Evolutionary conservation across 2,113 vertebrate genomes (phyloP).

Genomic region (Mesembrinibis cayennensis): DNA sequence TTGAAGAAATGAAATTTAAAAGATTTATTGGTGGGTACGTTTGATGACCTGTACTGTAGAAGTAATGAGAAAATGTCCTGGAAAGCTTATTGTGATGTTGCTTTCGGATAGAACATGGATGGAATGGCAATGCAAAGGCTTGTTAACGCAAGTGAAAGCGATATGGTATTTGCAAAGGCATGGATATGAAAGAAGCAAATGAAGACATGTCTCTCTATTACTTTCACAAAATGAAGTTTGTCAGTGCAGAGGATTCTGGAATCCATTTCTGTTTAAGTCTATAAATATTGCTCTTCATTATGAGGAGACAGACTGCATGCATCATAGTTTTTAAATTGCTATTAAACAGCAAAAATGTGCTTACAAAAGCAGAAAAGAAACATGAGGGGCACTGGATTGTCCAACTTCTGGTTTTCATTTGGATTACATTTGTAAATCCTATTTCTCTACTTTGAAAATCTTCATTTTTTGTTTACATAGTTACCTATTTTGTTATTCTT

Average conservation of each 20-base stretch:
- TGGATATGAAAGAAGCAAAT: not conserved
- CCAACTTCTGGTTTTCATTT: not conserved
- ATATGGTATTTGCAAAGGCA: not conserved
- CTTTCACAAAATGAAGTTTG: not conserved
- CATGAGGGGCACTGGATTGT: not conserved
- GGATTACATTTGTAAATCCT: not conserved
- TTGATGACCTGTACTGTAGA: not conserved
- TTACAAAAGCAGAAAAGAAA: not conserved
- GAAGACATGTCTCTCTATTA: not conserved
- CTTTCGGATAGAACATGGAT: not conserved
- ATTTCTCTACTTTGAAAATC: not conserved
- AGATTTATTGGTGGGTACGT: not conserved
- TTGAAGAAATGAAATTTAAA: not conserved
- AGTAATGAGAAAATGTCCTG: not conserved
- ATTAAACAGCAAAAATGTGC: not conserved
- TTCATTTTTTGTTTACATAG: not conserved
- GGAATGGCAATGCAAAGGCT: not conserved
- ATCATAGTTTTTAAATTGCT: not conserved
- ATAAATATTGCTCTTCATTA: not conserved
- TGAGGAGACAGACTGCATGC: not conserved
- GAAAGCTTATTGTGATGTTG: not conserved
- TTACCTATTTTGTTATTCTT: not conserved
- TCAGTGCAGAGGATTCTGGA: not conserved
- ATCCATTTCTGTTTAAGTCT: not conserved
- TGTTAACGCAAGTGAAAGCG: not conserved